A percentile compares a stretch with the other conserved stretches of the same genome.
These are phyloP conservation scores for Endotricha flammealis DNA, from an alignment of 2,888 invertebrate genomes.

Conservation along the genomic window DNA sequence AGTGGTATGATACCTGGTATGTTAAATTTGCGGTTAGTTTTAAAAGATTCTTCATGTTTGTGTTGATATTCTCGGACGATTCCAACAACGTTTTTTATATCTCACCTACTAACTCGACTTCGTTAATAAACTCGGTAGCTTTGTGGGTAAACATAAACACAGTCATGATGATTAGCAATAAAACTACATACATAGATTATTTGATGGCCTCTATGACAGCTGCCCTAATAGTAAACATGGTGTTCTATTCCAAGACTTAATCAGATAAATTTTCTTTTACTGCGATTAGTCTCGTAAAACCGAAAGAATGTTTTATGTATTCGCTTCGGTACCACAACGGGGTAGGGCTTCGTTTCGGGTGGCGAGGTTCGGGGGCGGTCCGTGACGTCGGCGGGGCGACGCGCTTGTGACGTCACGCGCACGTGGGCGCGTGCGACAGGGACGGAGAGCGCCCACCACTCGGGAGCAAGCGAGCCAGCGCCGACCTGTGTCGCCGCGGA, in stretches of 20 bases:
- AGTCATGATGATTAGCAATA: background rate
- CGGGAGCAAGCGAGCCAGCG: conserved; percentile 29
- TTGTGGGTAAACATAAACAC: background rate
- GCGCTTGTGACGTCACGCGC: conserved; percentile 61
- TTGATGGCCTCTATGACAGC: background rate
- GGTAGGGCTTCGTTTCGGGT: conserved; percentile 28
- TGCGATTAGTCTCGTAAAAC: conserved; percentile 8
- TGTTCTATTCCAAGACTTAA: conserved; percentile 4
- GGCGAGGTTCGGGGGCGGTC: conserved; percentile 35
- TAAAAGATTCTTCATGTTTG: no score
- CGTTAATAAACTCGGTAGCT: background rate
- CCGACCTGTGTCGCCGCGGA: conserved; percentile 32
- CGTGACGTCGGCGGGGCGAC: conserved; percentile 55
- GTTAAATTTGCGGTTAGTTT: no score
- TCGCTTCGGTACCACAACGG: conserved; percentile 15
- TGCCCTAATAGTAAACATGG: conserved; percentile 3
- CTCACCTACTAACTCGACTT: background rate
- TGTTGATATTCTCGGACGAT: background rate
- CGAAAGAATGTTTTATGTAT: conserved; percentile 6
- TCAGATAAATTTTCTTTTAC: conserved; percentile 2
- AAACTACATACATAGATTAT: conserved; percentile 1
- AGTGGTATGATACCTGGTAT: no score
- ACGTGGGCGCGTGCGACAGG: conserved; percentile 62
- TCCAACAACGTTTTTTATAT: background rate
- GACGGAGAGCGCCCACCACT: conserved; percentile 35